phyloP scores from a whole-genome alignment of 2,113 vertebrate genomes.

The Zosterops pallidus region DNA sequence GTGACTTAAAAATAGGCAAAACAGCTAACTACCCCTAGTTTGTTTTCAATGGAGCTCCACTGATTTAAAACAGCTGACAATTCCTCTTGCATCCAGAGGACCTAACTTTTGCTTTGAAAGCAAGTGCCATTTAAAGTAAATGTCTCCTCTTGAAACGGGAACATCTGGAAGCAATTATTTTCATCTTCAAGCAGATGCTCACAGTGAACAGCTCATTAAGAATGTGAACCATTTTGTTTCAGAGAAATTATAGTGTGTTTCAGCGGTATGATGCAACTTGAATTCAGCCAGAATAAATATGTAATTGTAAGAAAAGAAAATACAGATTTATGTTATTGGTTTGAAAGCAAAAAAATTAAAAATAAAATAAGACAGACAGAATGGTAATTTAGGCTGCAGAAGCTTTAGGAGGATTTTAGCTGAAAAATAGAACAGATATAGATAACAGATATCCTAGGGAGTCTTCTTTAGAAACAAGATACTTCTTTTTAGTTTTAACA shows the following conservation, averaged over 20 bases:
- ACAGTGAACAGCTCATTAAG: constrained; percentile 57
- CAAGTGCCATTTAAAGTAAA: constrained; percentile 64
- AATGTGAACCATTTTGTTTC: constrained; percentile 72
- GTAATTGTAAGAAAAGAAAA: constrained; percentile 67
- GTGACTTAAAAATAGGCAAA: constrained; percentile 32
- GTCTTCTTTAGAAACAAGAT: not conserved
- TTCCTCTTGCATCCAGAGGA: constrained; percentile 10
- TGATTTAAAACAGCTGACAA: constrained; percentile 60
- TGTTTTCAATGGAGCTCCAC: constrained; percentile 36
- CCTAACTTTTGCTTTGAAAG: constrained; percentile 62
- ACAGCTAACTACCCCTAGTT: not conserved
- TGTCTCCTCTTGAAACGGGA: constrained; percentile 37
- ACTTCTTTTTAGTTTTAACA: not conserved
- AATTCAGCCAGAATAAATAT: constrained; percentile 67
- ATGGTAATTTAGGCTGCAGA: constrained; percentile 12
- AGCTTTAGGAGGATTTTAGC: not conserved
- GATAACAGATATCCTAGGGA: not conserved
- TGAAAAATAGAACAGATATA: not conserved
- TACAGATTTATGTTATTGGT: constrained; percentile 52
- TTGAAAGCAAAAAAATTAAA: constrained; percentile 47
- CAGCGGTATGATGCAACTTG: constrained; percentile 62
- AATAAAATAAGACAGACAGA: not conserved
- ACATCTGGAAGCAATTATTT: constrained; percentile 80
- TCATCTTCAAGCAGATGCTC: constrained; percentile 68
- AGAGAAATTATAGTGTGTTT: constrained; percentile 68